Evolutionary conservation across 1,140 invertebrate genomes (phyloP).

Genomic region (Hylaeus volcanicus): DNA sequence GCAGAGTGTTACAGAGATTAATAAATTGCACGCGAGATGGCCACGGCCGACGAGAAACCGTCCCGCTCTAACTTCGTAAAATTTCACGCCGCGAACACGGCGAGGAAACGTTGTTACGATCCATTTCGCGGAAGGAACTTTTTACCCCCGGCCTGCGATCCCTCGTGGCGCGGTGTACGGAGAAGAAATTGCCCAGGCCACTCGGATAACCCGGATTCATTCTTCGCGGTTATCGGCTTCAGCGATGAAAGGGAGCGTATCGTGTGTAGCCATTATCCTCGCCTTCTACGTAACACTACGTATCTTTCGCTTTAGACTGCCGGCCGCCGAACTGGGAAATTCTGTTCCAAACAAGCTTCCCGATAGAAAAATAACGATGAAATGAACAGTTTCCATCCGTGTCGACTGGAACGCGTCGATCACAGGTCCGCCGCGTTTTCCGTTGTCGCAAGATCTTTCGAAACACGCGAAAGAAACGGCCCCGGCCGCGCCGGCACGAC

Average conservation of each 20-base stretch:
- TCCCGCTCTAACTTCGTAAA: conserved; percentile 7
- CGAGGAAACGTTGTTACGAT: conserved; percentile 11
- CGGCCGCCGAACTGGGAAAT: too few species aligned
- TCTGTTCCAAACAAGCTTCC: too few species aligned
- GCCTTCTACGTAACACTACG: not conserved
- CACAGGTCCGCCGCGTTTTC: too few species aligned
- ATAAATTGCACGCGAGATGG: conserved; percentile 11
- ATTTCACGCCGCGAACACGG: conserved; percentile 1
- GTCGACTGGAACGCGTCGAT: too few species aligned
- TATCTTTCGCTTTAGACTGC: not conserved
- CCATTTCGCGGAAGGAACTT: conserved; percentile 9
- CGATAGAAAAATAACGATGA: too few species aligned
- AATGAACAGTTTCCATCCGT: too few species aligned
- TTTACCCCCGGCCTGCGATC: not conserved
- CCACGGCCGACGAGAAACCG: not conserved
- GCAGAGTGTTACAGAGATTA: not conserved
- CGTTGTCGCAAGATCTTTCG: not conserved
- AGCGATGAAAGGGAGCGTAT: not conserved
- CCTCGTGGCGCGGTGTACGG: not conserved
- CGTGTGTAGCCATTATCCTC: conserved; percentile 3
- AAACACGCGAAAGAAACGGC: conserved; percentile 20
- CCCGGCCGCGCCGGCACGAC: not conserved
- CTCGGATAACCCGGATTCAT: not conserved
- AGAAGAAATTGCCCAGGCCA: not conserved
- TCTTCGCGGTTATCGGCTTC: not conserved